Conservation (phyloP, 2,797 vertebrate species). For the Anguilla pacifica region DNA sequence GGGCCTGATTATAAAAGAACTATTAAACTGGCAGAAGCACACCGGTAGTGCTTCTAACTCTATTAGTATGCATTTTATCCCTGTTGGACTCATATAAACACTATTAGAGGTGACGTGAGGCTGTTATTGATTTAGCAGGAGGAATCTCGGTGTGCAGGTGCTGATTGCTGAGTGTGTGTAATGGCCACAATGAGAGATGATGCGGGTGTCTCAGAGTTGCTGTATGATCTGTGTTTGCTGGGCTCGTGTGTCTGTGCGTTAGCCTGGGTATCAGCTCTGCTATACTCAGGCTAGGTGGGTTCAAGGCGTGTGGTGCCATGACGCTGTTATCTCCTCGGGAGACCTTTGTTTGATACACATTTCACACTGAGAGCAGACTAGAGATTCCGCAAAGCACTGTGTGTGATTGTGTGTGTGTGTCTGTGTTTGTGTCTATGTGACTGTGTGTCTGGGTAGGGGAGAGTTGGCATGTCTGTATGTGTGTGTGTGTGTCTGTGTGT, state of each 20-base stretch:
- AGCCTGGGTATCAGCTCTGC: background rate
- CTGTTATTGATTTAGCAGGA: background rate
- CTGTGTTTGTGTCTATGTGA: background rate
- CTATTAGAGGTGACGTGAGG: background rate
- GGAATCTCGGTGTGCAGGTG: background rate
- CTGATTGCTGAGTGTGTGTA: background rate
- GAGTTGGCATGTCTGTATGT: background rate
- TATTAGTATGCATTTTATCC: background rate
- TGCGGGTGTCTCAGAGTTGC: background rate
- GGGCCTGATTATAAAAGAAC: background rate
- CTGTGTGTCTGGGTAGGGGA: slow-evolving; percentile 16
- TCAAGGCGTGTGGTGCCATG: background rate
- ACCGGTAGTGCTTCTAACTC: background rate
- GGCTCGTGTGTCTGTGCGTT: no score
- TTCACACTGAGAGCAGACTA: background rate
- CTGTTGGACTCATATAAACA: background rate
- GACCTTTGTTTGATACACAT: background rate
- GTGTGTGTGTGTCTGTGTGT: slow-evolving; percentile 6
- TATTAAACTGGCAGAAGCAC: background rate
- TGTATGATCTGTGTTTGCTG: background rate
- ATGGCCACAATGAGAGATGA: background rate
- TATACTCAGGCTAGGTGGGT: background rate
- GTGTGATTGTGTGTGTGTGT: no score
- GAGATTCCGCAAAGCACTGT: background rate
- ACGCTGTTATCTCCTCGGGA: background rate